A percentile compares a stretch with the other conserved stretches of the same genome.
phyloP scores from a whole-genome alignment of 2,113 vertebrate species.

The Eidolon helvum region DNA sequence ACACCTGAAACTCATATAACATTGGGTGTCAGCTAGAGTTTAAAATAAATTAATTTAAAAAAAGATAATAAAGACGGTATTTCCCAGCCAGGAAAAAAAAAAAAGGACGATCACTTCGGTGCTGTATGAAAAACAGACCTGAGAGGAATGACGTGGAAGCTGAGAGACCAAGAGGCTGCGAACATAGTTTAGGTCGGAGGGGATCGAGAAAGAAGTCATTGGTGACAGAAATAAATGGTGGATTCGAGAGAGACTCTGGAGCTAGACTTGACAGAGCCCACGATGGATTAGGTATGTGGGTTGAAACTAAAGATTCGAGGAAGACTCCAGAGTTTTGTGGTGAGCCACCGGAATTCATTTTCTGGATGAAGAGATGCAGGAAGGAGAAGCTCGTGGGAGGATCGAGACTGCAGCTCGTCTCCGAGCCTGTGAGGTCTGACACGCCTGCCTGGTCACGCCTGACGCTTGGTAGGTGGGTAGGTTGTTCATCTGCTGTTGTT shows the following conservation, averaged over 20 bases:
- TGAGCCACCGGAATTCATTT: neutral
- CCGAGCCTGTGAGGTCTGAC: neutral
- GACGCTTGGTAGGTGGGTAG: neutral
- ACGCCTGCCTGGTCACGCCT: too few relatives aligned
- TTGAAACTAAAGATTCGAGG: neutral
- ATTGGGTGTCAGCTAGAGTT: too few relatives aligned
- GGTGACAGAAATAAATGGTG: neutral
- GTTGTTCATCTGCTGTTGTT: neutral
- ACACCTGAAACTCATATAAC: neutral
- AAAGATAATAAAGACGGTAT: neutral
- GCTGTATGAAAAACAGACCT: neutral
- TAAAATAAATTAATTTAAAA: neutral
- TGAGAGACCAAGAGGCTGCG: neutral
- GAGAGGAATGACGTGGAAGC: neutral
- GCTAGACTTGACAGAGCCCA: neutral
- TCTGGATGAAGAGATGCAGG: neutral
- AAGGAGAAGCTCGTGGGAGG: neutral
- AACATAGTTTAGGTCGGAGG: neutral
- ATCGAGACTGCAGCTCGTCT: too few relatives aligned
- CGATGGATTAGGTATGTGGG: neutral
- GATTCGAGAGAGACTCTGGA: neutral
- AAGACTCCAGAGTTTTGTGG: neutral
- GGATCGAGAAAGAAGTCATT: neutral
- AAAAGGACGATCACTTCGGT: neutral
- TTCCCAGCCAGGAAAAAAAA: neutral